These are phyloP conservation scores for Probaryconus sp. DNA, from an alignment of 1,140 invertebrate genomes.

Conservation along the genomic window DNA sequence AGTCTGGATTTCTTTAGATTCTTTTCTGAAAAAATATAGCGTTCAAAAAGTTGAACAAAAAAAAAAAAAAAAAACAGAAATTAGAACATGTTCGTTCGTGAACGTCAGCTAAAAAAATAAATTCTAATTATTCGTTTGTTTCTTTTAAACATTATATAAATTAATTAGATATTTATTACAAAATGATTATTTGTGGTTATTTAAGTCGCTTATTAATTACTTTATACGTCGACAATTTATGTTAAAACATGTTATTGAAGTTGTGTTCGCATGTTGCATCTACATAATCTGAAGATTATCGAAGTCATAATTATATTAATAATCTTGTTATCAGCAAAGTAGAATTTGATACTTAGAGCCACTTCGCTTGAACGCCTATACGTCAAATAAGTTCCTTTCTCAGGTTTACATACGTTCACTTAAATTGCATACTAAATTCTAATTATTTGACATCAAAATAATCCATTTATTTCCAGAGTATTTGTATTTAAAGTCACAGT, in stretches of 20 bases:
- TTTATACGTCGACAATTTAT: conserved; percentile 17
- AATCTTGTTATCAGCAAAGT: conserved; percentile 14
- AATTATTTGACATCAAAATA: neutral
- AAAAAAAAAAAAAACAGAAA: too few species aligned
- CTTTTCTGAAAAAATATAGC: too few species aligned
- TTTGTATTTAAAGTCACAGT: too few species aligned
- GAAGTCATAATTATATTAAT: conserved; percentile 30
- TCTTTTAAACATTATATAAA: too few species aligned
- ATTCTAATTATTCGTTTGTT: neutral
- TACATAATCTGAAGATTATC: conserved; percentile 16
- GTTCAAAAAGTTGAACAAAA: too few species aligned
- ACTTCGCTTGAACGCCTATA: neutral
- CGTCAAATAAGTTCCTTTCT: conserved; percentile 9
- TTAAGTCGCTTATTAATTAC: conserved; percentile 19
- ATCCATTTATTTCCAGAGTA: conserved; percentile 2
- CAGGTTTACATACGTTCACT: too few species aligned
- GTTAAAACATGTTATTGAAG: conserved; percentile 27
- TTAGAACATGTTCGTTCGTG: too few species aligned
- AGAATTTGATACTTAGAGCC: conserved; percentile 3
- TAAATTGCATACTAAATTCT: neutral
- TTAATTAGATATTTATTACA: too few species aligned
- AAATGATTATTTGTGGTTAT: conserved; percentile 2
- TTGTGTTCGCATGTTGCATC: conserved; percentile 12
- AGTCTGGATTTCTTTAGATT: too few species aligned
- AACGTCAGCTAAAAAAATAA: too few species aligned